Base-by-base conservation (phyloP, 2,888 invertebrate genomes). In the Mythimna albipuncta region DNA sequence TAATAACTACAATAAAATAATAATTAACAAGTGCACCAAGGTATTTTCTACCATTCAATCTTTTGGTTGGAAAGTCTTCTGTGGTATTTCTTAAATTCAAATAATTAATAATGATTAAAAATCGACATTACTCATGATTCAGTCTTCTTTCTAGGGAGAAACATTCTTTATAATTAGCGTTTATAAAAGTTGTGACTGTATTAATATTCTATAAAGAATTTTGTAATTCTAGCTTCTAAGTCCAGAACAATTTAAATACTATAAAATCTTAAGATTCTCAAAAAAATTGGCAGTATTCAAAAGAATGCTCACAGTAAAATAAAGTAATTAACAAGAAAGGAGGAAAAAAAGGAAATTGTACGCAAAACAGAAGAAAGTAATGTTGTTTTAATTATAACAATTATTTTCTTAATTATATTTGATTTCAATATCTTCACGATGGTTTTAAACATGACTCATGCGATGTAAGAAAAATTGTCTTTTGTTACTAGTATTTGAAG, bases 131-230 rank as follows among this genome's bases (percentile, higher is more conserved):
- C 6, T 16, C 0, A 16, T 6, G 6, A 19, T 19, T 19, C 16
- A 1, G 13, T 47, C 13, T 47, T 52, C 50, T 9, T n/a, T 52
- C 50, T 52, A 9, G 19, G 6, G 7, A 9, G 6, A 54, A 6
- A 2, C 2, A 3, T 13, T 21, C 2, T 61, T 21, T 6, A 21
- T 7, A 21, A 41, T 6, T 13, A 21, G 13, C 41, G 4, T 16
- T 41, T 13, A 41, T 41, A 7, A 41, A 21, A 3, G 1, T 13
- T 13, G n/a, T 21, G 0, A 19, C 44, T 41, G 0, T 0, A 52
- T 66, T 47, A 13, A 10, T 63, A 70, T 52, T 77, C 57, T 10
- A 7, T 5, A 26, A 16, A 32, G 5, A 59, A 58, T n/a, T 16
- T 9, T 41, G 2, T 52, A 11, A 55, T 6, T 32, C 9, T 10